A percentile compares a stretch with the other conserved stretches of the same genome.
Conservation (phyloP, 2,888 invertebrate genomes). For the Argyra leucocephala region DNA sequence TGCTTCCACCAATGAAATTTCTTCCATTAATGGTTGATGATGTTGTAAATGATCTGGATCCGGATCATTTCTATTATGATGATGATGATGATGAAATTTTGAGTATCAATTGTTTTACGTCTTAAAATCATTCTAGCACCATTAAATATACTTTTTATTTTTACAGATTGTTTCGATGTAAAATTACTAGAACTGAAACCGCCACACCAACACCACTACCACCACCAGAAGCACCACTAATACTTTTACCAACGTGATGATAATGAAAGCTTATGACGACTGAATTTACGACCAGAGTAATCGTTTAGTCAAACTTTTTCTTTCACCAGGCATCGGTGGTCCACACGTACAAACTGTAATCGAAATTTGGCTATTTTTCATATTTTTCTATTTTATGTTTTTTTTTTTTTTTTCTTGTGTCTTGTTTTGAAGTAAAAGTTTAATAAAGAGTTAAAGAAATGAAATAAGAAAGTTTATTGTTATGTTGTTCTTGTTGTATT, state of each 20-base stretch:
- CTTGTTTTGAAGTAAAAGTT: not conserved
- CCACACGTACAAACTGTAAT: conserved; percentile 71
- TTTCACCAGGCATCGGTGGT: conserved; percentile 59
- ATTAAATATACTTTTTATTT: conserved; percentile 22
- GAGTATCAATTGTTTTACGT: conserved; percentile 35
- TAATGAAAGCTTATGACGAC: conserved; percentile 29
- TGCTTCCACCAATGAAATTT: conserved; percentile 14
- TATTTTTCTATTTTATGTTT: conserved; percentile 8
- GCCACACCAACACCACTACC: conserved; percentile 17
- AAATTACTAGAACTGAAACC: conserved; percentile 20
- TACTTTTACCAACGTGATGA: conserved; percentile 20
- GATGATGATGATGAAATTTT: conserved; percentile 28
- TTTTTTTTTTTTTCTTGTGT: conserved; percentile 11
- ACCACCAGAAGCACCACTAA: conserved; percentile 20
- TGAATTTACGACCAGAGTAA: conserved; percentile 36
- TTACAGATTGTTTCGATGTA: conserved; percentile 7
- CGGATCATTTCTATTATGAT: not conserved
- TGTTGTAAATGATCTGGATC: conserved; percentile 13
- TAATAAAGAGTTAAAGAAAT: conserved; percentile 10
- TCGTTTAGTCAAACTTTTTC: conserved; percentile 74
- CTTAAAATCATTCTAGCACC: conserved; percentile 34
- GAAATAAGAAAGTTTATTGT: conserved; percentile 2
- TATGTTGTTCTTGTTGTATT: not conserved
- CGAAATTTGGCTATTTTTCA: conserved; percentile 28
- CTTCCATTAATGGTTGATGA: conserved; percentile 17